Conservation (phyloP, 2,888 invertebrate species). For the Trachelus stipa region DNA sequence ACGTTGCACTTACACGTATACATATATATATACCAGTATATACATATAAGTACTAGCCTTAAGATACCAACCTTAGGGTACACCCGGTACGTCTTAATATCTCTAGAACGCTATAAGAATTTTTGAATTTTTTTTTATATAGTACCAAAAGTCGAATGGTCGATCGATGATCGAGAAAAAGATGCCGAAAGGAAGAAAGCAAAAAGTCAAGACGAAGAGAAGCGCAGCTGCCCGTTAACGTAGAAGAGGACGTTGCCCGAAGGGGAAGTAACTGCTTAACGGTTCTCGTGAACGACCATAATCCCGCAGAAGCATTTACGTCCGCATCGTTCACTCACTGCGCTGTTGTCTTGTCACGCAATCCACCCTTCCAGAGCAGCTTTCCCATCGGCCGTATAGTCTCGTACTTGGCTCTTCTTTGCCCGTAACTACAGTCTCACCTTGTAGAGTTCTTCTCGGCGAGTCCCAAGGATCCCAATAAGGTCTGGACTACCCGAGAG, state of each 20-base stretch:
- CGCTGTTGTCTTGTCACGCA: conserved; percentile 14
- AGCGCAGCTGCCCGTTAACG: conserved; percentile 16
- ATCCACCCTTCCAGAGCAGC: conserved; percentile 4
- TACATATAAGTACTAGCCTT: too few species aligned
- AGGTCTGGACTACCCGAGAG: background rate
- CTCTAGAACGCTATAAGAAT: too few species aligned
- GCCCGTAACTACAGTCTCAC: background rate
- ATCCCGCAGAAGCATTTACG: conserved; percentile 17
- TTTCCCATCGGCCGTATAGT: background rate
- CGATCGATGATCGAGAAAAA: too few species aligned
- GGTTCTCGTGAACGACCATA: conserved; percentile 22
- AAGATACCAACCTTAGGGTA: too few species aligned
- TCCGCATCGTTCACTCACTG: conserved; percentile 17
- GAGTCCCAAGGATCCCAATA: background rate
- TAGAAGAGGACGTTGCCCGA: background rate
- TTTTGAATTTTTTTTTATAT: too few species aligned
- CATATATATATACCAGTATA: too few species aligned
- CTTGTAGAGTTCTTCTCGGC: background rate
- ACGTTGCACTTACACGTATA: too few species aligned
- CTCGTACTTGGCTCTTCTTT: background rate
- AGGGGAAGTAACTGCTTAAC: conserved; percentile 23
- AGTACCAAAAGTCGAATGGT: too few species aligned
- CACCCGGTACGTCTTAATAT: too few species aligned
- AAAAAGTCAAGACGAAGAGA: background rate
- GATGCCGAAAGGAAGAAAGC: background rate